Conservation (phyloP, 64 coral and sea anemone genomes). For the Anthopleura sola region DNA sequence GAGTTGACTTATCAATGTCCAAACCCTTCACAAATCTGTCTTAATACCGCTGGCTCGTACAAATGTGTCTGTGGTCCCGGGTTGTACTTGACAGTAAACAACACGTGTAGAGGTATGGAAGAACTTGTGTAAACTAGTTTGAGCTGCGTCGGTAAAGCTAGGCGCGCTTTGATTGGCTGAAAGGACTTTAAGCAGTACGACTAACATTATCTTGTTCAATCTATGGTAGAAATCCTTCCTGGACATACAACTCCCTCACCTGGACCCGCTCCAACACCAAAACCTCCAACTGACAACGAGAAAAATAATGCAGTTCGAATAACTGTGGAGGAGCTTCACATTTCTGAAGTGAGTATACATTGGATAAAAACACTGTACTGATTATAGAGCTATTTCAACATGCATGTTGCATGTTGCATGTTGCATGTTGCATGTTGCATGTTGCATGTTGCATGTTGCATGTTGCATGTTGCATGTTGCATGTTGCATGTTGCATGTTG, state of each 20-base stretch:
- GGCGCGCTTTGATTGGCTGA: too few relatives aligned
- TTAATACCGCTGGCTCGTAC: slow-evolving; percentile 47
- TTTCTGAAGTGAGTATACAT: not conserved
- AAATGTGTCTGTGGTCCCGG: slow-evolving; percentile 46
- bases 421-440: too few relatives aligned
- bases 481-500: too few relatives aligned
- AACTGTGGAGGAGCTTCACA: not conserved
- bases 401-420: too few relatives aligned
- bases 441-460: too few relatives aligned
- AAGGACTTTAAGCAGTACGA: too few relatives aligned
- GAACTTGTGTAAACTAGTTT: not conserved
- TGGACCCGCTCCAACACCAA: not conserved
- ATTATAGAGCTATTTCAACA: too few relatives aligned
- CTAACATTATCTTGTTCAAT: not conserved
- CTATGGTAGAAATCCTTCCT: not conserved
- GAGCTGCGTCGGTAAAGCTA: too few relatives aligned
- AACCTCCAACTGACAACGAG: not conserved
- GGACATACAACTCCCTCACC: not conserved
- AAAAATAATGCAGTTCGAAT: not conserved
- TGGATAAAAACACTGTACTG: too few relatives aligned
- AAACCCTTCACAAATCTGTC: slow-evolving; percentile 27
- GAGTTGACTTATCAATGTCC: slow-evolving; percentile 29
- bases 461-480: too few relatives aligned
- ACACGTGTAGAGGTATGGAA: slow-evolving; percentile 46
- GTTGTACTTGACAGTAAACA: slow-evolving; percentile 25